Evolutionary conservation across 2,113 vertebrate genomes (phyloP).

Genomic region (Sterna hirundo): DNA sequence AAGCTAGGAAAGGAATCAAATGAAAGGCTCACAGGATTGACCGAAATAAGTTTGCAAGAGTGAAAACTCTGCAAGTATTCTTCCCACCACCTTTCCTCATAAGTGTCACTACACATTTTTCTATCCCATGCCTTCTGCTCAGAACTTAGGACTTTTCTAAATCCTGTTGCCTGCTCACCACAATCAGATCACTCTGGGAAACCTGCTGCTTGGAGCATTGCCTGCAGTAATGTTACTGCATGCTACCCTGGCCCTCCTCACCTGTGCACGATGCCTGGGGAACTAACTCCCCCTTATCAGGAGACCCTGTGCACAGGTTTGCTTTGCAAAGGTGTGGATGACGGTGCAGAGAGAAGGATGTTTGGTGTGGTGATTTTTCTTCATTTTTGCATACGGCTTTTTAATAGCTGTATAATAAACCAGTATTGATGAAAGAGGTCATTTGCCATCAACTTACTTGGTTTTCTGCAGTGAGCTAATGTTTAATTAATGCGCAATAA

Average conservation of each 20-base stretch:
- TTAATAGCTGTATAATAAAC: conserved; percentile 37
- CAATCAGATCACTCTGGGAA: background rate
- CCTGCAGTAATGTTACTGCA: accelerated
- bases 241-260: background rate
- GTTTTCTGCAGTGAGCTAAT: conserved; percentile 44
- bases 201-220: background rate
- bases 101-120: background rate
- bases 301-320: background rate
- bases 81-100: background rate
- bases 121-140: background rate
- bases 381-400: background rate
- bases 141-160: background rate
- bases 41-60: background rate
- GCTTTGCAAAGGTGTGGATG: background rate
- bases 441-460: conserved; percentile 52
- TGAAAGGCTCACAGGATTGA: background rate
- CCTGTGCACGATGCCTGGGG: background rate
- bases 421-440: conserved; percentile 50
- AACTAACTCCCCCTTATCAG: background rate
- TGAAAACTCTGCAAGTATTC: background rate
- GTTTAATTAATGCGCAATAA: conserved; percentile 63
- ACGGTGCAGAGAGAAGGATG: background rate
- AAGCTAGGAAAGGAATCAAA: background rate
- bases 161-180: background rate
- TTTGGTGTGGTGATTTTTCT: background rate